Evolutionary conservation across 2,888 invertebrate species (phyloP).

Genomic region (Trichogramma evanescens): DNA sequence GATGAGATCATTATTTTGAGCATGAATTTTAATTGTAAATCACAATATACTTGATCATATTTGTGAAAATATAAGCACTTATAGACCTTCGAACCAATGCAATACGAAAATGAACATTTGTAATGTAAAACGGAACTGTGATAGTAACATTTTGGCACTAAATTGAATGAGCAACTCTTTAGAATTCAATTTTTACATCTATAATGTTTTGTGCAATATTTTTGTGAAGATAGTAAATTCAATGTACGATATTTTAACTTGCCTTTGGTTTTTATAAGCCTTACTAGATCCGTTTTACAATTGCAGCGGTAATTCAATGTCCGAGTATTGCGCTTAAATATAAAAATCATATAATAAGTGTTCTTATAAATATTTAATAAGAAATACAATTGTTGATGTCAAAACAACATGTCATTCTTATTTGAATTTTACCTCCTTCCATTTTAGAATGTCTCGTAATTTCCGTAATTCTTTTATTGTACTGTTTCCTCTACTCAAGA

Average conservation of each 20-base stretch:
- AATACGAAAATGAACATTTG: conserved; percentile 8
- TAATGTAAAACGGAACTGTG: conserved; percentile 14
- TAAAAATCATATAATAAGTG: conserved; percentile 13
- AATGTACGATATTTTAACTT: background rate
- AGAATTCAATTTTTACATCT: background rate
- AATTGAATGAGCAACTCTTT: background rate
- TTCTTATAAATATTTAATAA: conserved; percentile 13
- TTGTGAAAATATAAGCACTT: background rate
- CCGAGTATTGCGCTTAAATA: conserved; percentile 9
- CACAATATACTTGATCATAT: background rate
- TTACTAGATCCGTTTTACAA: conserved; percentile 17
- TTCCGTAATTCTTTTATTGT: too few relatives aligned
- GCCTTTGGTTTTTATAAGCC: background rate
- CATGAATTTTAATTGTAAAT: conserved; percentile 1
- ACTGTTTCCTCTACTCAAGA: too few relatives aligned
- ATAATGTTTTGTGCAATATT: background rate
- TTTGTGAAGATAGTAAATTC: background rate
- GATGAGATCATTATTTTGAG: background rate
- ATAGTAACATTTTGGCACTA: background rate
- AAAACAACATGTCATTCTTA: background rate
- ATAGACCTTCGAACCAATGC: conserved; percentile 1
- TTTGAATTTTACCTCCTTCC: too few relatives aligned
- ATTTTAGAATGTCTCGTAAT: too few relatives aligned
- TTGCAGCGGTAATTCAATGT: conserved; percentile 9
- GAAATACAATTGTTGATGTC: conserved; percentile 18